A percentile compares a stretch with the other conserved stretches of the same genome.
These are phyloP conservation scores for Pocillopora damicornis DNA, from an alignment of 64 coral and sea anemone species.

Conservation along the genomic window DNA sequence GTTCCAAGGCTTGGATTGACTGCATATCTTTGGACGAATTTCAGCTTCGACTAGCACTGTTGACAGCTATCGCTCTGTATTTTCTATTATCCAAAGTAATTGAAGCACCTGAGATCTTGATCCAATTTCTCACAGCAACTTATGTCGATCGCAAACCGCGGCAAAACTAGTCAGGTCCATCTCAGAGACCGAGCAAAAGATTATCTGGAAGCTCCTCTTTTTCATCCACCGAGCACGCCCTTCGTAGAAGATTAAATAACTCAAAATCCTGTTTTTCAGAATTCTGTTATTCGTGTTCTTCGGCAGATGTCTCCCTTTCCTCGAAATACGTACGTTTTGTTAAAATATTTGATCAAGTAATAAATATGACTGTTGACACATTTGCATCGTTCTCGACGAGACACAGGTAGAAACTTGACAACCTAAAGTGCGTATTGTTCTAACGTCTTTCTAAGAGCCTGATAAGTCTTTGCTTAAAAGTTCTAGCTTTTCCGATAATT, in stretches of 20 bases:
- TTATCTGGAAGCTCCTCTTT: neutral
- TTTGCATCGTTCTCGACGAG: neutral
- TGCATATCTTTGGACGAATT: neutral
- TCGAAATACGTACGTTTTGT: neutral
- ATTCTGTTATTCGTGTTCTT: neutral
- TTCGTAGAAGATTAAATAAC: neutral
- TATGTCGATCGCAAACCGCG: neutral
- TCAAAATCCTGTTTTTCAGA: neutral
- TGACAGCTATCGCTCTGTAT: neutral
- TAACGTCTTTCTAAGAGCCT: neutral
- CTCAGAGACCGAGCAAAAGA: neutral
- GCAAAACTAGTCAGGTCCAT: neutral
- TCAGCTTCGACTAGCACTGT: neutral
- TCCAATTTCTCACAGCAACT: neutral
- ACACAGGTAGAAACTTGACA: slow-evolving; percentile 29
- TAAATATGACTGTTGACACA: slow-evolving; percentile 48
- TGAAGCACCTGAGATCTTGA: slow-evolving; percentile 2
- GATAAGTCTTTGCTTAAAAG: slow-evolving; percentile 1
- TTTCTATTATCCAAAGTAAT: neutral
- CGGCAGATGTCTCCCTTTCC: slow-evolving; percentile 13
- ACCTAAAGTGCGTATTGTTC: neutral
- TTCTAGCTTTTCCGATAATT: too few species aligned
- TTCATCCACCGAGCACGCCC: neutral
- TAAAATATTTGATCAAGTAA: slow-evolving; percentile 32
- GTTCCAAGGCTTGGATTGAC: neutral